Conservation (phyloP, 2,113 vertebrate genomes). For the Hydropotes inermis region DNA sequence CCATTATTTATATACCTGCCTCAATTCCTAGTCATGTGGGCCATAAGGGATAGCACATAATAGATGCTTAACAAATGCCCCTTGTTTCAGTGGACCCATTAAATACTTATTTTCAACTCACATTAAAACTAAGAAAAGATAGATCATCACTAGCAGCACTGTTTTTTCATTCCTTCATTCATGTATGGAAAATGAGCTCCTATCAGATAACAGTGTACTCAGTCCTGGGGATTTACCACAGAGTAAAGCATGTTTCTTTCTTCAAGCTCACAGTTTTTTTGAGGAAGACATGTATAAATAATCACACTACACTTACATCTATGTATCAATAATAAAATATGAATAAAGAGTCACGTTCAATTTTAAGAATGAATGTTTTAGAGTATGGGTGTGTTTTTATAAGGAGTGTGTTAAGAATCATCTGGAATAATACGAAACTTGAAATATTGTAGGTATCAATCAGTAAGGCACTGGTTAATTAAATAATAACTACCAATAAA, state of each 20-base stretch:
- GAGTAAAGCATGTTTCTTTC: not conserved
- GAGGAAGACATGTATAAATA: not conserved
- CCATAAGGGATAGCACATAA: not conserved
- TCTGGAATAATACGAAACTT: not conserved
- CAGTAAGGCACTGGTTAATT: not conserved
- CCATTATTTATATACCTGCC: not conserved
- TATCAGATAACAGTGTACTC: not conserved
- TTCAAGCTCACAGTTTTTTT: not conserved
- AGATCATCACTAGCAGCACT: not conserved
- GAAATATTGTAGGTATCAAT: not conserved
- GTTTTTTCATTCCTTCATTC: not conserved
- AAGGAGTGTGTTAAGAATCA: not conserved
- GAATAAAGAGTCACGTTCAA: not conserved
- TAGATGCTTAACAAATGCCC: not conserved
- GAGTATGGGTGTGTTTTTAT: not conserved
- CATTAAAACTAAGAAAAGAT: conserved; percentile 1
- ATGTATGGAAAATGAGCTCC: not conserved
- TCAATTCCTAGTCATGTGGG: not conserved
- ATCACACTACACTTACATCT: not conserved
- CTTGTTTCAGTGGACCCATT: not conserved
- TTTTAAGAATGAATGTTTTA: not conserved
- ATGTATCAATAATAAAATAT: not conserved
- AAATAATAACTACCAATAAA: not conserved
- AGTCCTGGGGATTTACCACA: not conserved
- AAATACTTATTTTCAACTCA: not conserved